These are phyloP conservation scores for Tarsius wallacei DNA, from an alignment of 2,797 vertebrate genomes.

Conservation along the genomic window DNA sequence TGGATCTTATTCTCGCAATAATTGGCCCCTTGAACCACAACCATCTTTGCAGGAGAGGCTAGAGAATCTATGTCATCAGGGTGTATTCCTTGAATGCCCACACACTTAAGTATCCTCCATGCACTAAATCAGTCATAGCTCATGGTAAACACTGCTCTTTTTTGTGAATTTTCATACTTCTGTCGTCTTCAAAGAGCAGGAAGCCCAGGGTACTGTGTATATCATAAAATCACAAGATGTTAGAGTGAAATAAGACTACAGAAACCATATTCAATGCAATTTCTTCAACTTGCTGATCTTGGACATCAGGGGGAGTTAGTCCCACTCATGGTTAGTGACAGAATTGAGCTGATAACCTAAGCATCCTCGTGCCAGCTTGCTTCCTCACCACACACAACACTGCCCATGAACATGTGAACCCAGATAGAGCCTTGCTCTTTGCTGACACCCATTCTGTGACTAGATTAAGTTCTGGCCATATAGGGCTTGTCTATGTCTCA, in stretches of 20 bases:
- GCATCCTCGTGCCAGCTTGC: background rate
- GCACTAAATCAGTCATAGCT: background rate
- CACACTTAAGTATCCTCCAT: background rate
- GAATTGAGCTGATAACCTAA: background rate
- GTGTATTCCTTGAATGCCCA: background rate
- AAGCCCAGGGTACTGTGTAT: too few species aligned
- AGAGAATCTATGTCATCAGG: background rate
- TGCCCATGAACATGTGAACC: background rate
- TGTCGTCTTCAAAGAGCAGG: background rate
- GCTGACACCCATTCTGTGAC: background rate
- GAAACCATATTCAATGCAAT: background rate
- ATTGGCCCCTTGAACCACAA: background rate
- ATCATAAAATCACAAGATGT: background rate
- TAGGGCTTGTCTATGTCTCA: background rate
- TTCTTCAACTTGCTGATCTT: background rate
- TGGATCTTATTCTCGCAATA: background rate
- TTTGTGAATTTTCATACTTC: background rate
- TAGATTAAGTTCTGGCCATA: background rate
- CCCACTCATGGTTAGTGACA: background rate
- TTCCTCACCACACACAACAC: accelerated
- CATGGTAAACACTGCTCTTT: background rate
- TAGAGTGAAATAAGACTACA: background rate
- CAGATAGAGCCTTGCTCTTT: background rate
- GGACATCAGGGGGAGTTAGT: background rate
- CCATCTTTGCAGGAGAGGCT: background rate